Evolutionary conservation across 2,888 invertebrate genomes (phyloP).

Genomic region (Orgyia antiqua): DNA sequence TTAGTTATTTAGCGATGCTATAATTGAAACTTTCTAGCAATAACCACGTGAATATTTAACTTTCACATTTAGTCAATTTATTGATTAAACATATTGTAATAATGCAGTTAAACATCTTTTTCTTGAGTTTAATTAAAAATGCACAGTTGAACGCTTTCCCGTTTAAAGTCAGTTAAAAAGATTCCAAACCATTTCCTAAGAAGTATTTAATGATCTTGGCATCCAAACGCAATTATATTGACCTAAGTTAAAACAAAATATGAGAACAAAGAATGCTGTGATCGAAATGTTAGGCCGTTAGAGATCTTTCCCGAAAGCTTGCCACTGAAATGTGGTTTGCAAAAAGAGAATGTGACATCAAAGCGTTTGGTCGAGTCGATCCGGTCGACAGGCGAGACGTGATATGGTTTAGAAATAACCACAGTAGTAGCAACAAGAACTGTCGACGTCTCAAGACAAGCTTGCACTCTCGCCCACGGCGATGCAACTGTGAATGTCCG

Average conservation of each 20-base stretch:
- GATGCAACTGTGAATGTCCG: constrained; percentile 46
- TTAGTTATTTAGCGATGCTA: no score
- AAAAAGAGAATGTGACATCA: constrained; percentile 76
- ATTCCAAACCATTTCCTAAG: not conserved
- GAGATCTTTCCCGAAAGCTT: constrained; percentile 68
- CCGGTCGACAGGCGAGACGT: constrained; percentile 58
- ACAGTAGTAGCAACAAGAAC: constrained; percentile 37
- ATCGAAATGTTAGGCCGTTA: constrained; percentile 38
- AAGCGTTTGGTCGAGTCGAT: constrained; percentile 58
- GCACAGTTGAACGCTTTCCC: no score
- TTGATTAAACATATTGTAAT: no score
- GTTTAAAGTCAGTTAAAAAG: no score
- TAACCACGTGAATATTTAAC: no score
- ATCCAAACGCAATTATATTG: constrained; percentile 23
- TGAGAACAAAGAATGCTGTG: constrained; percentile 38
- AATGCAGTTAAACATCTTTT: no score
- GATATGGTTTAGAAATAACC: constrained; percentile 71
- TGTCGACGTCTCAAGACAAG: constrained; percentile 49
- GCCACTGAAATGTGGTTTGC: constrained; percentile 64
- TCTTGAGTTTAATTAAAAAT: no score
- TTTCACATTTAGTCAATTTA: no score
- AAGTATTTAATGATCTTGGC: constrained; percentile 19
- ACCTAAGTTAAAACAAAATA: constrained; percentile 29
- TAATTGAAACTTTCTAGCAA: no score
- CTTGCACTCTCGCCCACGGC: constrained; percentile 49